These are phyloP conservation scores for Anthophora plumipes DNA, from an alignment of 2,888 invertebrate species.

Conservation along the genomic window DNA sequence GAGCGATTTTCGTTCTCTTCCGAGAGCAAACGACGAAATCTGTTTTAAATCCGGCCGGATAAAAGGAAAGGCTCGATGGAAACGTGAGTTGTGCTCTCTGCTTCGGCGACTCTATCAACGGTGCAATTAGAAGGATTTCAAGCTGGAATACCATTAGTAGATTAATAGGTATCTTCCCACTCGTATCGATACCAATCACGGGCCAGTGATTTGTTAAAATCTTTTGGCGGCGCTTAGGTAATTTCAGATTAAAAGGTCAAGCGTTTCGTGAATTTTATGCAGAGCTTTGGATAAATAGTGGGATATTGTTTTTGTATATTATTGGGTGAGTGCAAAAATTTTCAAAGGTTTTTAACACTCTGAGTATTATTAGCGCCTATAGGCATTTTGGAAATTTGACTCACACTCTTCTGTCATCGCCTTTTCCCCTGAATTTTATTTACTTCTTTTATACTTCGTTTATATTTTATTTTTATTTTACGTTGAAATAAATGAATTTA, in stretches of 20 bases:
- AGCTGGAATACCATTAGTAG: background rate
- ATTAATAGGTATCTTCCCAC: slow-evolving; percentile 7
- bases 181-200: background rate
- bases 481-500: no score
- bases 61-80: background rate
- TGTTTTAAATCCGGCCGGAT: slow-evolving; percentile 29
- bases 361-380: no score
- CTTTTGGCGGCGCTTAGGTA: background rate
- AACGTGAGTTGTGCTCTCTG: background rate
- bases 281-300: background rate
- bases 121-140: slow-evolving; percentile 17
- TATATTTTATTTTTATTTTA: no score
- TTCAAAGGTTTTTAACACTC: no score
- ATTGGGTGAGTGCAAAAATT: no score
- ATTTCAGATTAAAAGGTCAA: background rate
- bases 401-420: no score
- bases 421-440: no score
- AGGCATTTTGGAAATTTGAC: no score
- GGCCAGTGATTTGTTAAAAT: background rate
- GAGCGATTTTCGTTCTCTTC: slow-evolving; percentile 29
- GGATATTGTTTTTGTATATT: no score
- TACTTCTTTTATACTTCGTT: no score
- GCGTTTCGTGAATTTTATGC: background rate
- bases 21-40: background rate
- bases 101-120: background rate